Base-by-base conservation (phyloP, 2,797 vertebrate species). In the Phoxinus dragarum region DNA sequence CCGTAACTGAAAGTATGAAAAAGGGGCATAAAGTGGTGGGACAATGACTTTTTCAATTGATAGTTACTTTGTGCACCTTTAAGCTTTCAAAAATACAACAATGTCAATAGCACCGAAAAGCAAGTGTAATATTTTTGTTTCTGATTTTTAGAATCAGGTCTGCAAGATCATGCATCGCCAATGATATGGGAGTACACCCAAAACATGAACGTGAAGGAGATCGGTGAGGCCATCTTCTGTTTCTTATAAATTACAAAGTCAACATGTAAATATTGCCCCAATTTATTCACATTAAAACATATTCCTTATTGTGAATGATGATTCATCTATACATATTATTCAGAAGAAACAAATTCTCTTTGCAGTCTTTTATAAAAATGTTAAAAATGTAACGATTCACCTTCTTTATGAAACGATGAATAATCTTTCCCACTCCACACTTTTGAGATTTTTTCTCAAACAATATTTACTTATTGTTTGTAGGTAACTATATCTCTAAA, bases 161-260 rank as follows among this genome's bases (percentile, higher is more conserved):
- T 96, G 74, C 74, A 87, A 0, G 86, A 87, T 72, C 69, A 90
- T 0, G 92, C 93, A 34, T 92, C 91, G 0, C 96, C 95, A 0
- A 80, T 96, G 88, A 90, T 96, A 69, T 96, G 96, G 96, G 89
- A 91, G 49, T 96, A 96, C 0, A 6, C 81, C 0, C 85, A 92
- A 0, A 84, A 94, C 40, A 92, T 96, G 0, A 86, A 94, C 38
- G 76, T 89, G 0, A 86, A 89, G 64, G 79, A 90, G 69, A 93
- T 94, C 0, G 93, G 96, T 96, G 91, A 89, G 91, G 34, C 3
- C 61, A 12, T 34, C 44, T 36, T 73, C 1, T 16, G 8, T 8
- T 27, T 36, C 61, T 88, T n/a, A 23, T 66, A 44, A 10, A 21
- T 21, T 3, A 61, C 27, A 47, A 38, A 40, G 42, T 47, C n/a